A percentile compares a stretch with the other conserved stretches of the same genome.
These are phyloP conservation scores for Unio pictorum DNA, from an alignment of 2,888 invertebrate species.

Conservation along the genomic window DNA sequence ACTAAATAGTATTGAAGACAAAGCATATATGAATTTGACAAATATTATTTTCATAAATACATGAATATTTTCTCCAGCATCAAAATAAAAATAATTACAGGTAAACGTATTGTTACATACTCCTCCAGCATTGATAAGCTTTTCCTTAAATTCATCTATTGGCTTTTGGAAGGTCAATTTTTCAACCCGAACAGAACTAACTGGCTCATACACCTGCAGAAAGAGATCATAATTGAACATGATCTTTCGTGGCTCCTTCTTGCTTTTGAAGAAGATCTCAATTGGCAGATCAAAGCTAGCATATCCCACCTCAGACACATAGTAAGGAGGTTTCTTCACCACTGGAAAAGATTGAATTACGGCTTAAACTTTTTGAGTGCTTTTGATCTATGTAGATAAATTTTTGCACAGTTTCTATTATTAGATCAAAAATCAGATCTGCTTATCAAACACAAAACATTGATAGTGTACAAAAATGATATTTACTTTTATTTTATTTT, in stretches of 20 bases:
- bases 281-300: slow-evolving; percentile 93
- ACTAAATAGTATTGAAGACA: too few species aligned
- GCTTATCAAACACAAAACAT: too few species aligned
- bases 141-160: slow-evolving; percentile 90
- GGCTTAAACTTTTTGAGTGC: too few species aligned
- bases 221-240: slow-evolving; percentile 84
- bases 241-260: slow-evolving; percentile 90
- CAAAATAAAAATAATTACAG: neutral
- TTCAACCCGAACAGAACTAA: slow-evolving; percentile 83
- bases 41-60: too few species aligned
- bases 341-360: slow-evolving; percentile 79
- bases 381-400: neutral
- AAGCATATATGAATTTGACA: too few species aligned
- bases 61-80: too few species aligned
- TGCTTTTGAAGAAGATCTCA: slow-evolving; percentile 85
- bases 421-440: too few species aligned
- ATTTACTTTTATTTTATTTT: too few species aligned
- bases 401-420: too few species aligned
- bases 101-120: slow-evolving; percentile 70
- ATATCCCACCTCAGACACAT: slow-evolving; percentile 94
- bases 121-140: slow-evolving; percentile 90
- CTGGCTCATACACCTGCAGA: slow-evolving; percentile 80
- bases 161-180: slow-evolving; percentile 88
- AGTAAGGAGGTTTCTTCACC: slow-evolving; percentile 91
- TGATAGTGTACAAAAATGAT: too few species aligned